Conservation (phyloP, 2,888 invertebrate genomes). For the Unio delphinus region DNA sequence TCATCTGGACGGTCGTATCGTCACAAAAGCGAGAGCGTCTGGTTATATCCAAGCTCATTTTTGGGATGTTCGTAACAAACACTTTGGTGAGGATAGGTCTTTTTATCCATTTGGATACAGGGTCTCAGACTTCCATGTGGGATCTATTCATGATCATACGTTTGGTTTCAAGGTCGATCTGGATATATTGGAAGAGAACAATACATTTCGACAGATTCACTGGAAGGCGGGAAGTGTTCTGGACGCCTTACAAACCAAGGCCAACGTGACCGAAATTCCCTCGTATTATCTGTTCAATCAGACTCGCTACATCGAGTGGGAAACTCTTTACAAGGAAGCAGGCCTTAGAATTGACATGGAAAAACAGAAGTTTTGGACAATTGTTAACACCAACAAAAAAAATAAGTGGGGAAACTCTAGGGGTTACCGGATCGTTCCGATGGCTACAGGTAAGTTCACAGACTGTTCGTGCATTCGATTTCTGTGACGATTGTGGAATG, state of each 20-base stretch:
- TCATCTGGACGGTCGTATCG: conserved; percentile 37
- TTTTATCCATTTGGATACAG: conserved; percentile 35
- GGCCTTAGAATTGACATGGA: conserved; percentile 24
- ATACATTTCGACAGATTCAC: conserved; percentile 35
- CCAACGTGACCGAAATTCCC: conserved; percentile 20
- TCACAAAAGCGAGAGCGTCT: conserved; percentile 30
- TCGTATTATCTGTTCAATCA: conserved; percentile 31
- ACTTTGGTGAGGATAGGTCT: conserved; percentile 9
- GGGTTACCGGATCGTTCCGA: conserved; percentile 35
- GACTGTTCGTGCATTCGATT: not conserved
- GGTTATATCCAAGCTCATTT: conserved; percentile 36
- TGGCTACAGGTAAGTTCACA: conserved; percentile 1
- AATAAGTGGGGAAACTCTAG: conserved; percentile 39
- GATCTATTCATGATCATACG: conserved; percentile 43
- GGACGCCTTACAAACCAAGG: conserved; percentile 24
- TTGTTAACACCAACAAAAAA: conserved; percentile 38
- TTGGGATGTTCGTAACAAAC: conserved; percentile 26
- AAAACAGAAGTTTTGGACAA: conserved; percentile 35
- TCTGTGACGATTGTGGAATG: too few relatives aligned
- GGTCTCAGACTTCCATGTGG: conserved; percentile 28
- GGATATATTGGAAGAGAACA: conserved; percentile 34
- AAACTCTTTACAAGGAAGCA: conserved; percentile 25
- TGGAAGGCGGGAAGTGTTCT: conserved; percentile 34
- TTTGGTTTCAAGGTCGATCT: conserved; percentile 45
- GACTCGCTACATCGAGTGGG: conserved; percentile 33